Conservation (phyloP, 2,888 invertebrate species). For the Xanthorhoe spadicearia region DNA sequence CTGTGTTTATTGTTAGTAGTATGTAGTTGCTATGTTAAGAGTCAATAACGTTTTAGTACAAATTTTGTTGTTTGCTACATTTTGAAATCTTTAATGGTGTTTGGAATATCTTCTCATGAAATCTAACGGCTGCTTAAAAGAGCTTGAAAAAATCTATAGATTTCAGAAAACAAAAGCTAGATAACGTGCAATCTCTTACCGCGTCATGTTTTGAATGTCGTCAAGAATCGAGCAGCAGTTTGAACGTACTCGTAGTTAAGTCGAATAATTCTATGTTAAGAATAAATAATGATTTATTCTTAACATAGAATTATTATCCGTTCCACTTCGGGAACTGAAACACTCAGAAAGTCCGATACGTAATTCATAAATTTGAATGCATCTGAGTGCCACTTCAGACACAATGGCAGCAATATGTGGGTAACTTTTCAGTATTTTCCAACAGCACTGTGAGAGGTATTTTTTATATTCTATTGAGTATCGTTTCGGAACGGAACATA, state of each 20-base stretch:
- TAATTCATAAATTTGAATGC: conserved; percentile 4
- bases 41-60: too few species aligned
- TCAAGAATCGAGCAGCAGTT: too few species aligned
- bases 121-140: too few species aligned
- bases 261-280: too few species aligned
- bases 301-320: neutral
- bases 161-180: too few species aligned
- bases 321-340: neutral
- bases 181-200: too few species aligned
- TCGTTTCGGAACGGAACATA: neutral
- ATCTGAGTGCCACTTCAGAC: conserved; percentile 10
- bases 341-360: conserved; percentile 2
- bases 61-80: neutral
- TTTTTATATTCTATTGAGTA: neutral
- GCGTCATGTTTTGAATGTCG: too few species aligned
- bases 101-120: too few species aligned
- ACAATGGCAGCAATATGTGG: conserved; percentile 1
- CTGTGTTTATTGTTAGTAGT: neutral
- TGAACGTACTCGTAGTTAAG: too few species aligned
- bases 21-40: neutral
- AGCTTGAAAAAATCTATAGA: too few species aligned
- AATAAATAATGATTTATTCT: too few species aligned
- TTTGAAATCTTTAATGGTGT: neutral
- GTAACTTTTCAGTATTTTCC: conserved; percentile 4
- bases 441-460: neutral